Evolutionary conservation across 1,140 invertebrate species (phyloP).

Genomic region (Caligus rogercresseyi): DNA sequence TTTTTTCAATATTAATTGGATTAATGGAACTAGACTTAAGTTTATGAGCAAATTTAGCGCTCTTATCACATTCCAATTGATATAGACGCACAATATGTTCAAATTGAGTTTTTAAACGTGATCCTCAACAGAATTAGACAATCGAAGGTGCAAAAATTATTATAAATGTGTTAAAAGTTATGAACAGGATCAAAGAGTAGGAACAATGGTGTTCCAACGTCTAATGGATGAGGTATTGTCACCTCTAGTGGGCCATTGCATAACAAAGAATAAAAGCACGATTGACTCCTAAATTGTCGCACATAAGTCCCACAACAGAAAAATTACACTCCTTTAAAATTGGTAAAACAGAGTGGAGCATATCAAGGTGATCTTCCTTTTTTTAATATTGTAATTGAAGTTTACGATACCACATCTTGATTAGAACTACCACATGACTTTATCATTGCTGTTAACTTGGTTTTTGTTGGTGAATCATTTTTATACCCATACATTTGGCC

Average conservation of each 20-base stretch:
- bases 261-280: background rate
- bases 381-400: background rate
- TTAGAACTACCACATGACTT: background rate
- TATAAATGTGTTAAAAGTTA: background rate
- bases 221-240: background rate
- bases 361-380: background rate
- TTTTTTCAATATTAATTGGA: background rate
- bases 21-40: background rate
- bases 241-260: background rate
- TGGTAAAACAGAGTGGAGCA: background rate
- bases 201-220: no score
- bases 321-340: background rate
- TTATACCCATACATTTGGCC: background rate
- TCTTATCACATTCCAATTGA: background rate
- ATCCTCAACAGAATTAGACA: background rate
- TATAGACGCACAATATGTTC: no score
- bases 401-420: background rate
- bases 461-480: background rate
- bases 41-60: background rate
- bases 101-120: background rate
- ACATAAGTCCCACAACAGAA: background rate
- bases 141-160: background rate
- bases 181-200: background rate
- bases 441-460: background rate
- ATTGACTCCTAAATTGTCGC: background rate